Conservation (phyloP, 2,113 vertebrate genomes). For the Pyrgilauda ruficollis region DNA sequence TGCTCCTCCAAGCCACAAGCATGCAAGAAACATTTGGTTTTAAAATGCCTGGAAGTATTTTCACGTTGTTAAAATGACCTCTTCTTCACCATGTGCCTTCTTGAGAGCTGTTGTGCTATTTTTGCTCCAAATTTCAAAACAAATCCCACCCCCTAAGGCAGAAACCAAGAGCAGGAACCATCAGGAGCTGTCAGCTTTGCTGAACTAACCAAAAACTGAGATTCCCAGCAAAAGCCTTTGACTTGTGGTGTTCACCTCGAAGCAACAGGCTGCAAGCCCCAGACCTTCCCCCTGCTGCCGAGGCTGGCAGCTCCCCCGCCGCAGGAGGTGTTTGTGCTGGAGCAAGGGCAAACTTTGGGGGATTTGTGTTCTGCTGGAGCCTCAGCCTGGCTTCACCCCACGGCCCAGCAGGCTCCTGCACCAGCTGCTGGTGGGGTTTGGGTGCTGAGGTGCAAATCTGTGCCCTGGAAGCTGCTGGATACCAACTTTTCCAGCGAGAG, state of each 20-base stretch:
- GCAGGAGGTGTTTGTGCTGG: background rate
- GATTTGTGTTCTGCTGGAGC: fast-evolving
- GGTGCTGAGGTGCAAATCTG: background rate
- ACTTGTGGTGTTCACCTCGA: background rate
- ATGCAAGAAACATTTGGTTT: background rate
- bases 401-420: background rate
- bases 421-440: fast-evolving
- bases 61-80: background rate
- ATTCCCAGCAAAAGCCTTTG: background rate
- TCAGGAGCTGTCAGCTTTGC: background rate
- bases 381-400: background rate
- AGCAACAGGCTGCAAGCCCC: background rate
- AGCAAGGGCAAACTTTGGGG: background rate
- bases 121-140: background rate
- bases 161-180: background rate
- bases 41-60: background rate
- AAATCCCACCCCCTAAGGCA: background rate
- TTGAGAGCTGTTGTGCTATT: background rate
- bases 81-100: background rate
- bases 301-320: background rate
- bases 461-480: background rate
- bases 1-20: background rate
- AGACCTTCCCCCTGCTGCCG: background rate
- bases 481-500: fast-evolving
- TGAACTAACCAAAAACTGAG: background rate